phyloP scores from a whole-genome alignment of 1,140 invertebrate genomes.

The Polypedilum pembai region DNA sequence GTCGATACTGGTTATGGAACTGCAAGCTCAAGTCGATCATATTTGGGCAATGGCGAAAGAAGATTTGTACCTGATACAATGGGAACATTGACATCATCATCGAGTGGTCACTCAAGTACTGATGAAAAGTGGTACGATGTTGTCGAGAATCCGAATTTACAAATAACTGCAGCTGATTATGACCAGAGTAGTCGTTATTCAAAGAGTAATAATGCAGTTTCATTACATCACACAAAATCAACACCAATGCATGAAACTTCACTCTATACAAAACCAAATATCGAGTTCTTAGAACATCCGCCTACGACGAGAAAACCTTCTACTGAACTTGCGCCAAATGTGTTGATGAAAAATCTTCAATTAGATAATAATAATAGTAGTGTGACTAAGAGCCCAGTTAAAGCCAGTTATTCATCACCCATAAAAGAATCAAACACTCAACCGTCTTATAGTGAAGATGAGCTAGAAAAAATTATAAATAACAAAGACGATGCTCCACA shows the following conservation, averaged over 20 bases:
- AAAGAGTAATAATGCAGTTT: conserved; percentile 32
- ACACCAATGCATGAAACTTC: conserved; percentile 44
- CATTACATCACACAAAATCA: conserved; percentile 43
- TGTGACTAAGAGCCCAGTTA: conserved; percentile 45
- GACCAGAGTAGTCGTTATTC: conserved; percentile 32
- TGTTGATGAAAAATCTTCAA: conserved; percentile 30
- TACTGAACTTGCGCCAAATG: neutral
- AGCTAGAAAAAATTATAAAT: neutral
- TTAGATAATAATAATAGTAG: conserved; percentile 34
- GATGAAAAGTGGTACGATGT: conserved; percentile 56
- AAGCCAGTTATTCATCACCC: conserved; percentile 43
- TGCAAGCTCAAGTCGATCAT: conserved; percentile 55
- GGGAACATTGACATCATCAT: conserved; percentile 55
- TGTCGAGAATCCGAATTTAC: conserved; percentile 27
- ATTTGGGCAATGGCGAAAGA: conserved; percentile 30
- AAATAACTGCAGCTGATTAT: conserved; percentile 1
- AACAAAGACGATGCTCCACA: conserved; percentile 23
- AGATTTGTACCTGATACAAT: conserved; percentile 28
- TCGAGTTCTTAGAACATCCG: conserved; percentile 34
- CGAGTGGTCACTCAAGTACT: conserved; percentile 54
- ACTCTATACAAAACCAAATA: conserved; percentile 28
- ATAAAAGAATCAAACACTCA: conserved; percentile 32
- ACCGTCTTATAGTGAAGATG: conserved; percentile 12
- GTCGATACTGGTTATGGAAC: conserved; percentile 78
- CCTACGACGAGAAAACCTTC: conserved; percentile 31